Evolutionary conservation across 2,113 vertebrate genomes (phyloP).

Genomic region (Physeter macrocephalus): DNA sequence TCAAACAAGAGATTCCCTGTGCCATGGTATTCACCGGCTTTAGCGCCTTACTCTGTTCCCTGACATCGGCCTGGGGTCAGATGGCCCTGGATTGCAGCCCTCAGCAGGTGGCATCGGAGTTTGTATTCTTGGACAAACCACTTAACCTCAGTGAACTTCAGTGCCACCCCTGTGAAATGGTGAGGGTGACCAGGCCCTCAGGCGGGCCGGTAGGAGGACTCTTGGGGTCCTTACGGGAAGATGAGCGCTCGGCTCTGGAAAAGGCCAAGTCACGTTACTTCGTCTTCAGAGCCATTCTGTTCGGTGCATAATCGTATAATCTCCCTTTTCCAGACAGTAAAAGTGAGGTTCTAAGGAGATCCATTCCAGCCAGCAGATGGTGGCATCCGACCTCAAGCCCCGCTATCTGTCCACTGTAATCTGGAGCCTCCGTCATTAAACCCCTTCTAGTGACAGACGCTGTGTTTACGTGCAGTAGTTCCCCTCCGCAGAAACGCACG

Average conservation of each 20-base stretch:
- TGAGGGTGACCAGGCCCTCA: accelerated
- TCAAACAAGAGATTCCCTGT: no score
- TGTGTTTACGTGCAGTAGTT: neutral
- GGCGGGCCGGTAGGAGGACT: neutral
- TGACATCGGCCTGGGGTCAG: neutral
- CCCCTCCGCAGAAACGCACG: no score
- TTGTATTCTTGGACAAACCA: neutral
- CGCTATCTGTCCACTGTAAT: neutral
- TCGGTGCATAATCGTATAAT: neutral
- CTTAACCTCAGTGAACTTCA: neutral
- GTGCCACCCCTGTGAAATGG: neutral
- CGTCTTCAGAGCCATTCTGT: neutral
- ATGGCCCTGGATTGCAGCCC: neutral
- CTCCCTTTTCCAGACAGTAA: neutral
- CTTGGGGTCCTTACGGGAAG: neutral
- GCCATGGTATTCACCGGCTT: accelerated
- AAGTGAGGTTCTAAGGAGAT: neutral
- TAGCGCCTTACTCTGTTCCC: neutral
- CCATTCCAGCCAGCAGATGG: neutral
- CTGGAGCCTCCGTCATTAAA: neutral
- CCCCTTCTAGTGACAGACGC: neutral
- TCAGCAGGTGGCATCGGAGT: neutral
- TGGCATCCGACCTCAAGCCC: neutral
- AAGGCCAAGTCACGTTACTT: accelerated
- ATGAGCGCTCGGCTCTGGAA: accelerated